These are phyloP conservation scores for Diploscapter pachys DNA, from an alignment of 1,140 invertebrate genomes.

Conservation along the genomic window DNA sequence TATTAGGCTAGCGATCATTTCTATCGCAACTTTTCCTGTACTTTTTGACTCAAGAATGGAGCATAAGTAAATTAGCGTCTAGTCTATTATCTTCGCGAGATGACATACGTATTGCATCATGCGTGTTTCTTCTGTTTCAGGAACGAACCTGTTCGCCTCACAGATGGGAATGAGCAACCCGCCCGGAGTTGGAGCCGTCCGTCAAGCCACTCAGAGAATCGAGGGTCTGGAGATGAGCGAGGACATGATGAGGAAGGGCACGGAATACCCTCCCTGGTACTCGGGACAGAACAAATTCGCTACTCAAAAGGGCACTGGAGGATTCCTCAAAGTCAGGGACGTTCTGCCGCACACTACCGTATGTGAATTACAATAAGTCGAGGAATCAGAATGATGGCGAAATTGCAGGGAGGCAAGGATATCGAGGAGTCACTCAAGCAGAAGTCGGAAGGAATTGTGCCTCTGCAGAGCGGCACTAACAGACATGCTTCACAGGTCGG, in stretches of 20 bases:
- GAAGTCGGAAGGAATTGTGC: slow-evolving; percentile 53
- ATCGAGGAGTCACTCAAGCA: slow-evolving; percentile 55
- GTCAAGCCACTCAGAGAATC: slow-evolving; percentile 56
- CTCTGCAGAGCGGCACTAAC: slow-evolving; percentile 56
- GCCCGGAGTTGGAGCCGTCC: slow-evolving; percentile 54
- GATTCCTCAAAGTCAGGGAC: slow-evolving; percentile 59
- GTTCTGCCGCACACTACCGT: slow-evolving; percentile 55
- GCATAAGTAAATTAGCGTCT: too few relatives aligned
- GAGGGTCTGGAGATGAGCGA: slow-evolving; percentile 48
- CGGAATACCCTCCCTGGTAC: slow-evolving; percentile 58
- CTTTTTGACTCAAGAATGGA: too few relatives aligned
- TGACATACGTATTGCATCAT: too few relatives aligned
- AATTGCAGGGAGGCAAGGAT: slow-evolving; percentile 50
- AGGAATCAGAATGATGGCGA: background rate
- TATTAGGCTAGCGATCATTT: too few relatives aligned
- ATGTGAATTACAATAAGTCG: background rate
- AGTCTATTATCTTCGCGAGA: too few relatives aligned
- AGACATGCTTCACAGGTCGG: slow-evolving; percentile 50
- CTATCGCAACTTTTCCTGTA: too few relatives aligned
- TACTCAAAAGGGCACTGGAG: slow-evolving; percentile 54
- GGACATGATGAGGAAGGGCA: slow-evolving; percentile 51
- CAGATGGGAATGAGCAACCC: slow-evolving; percentile 74
- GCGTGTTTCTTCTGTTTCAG: background rate
- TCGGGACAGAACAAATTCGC: slow-evolving; percentile 59
- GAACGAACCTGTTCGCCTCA: slow-evolving; percentile 82